Conservation (phyloP, 1,140 invertebrate genomes). For the Drosophila littoralis region DNA sequence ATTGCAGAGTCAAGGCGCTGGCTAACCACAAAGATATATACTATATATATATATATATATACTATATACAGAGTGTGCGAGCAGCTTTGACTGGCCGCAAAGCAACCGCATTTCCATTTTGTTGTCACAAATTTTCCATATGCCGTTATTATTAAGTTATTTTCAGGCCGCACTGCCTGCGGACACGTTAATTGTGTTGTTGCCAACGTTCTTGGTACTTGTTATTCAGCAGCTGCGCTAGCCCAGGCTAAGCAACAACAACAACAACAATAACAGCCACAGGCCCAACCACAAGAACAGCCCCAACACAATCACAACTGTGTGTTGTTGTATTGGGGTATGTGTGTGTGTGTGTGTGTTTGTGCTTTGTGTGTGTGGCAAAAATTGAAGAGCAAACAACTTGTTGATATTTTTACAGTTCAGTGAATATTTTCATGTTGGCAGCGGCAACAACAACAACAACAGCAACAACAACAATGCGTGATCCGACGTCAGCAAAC, state of each 20-base stretch:
- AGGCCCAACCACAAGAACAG: slow-evolving; percentile 6
- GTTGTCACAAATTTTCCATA: slow-evolving; percentile 71
- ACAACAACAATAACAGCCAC: slow-evolving; percentile 17
- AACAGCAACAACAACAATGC: slow-evolving; percentile 39
- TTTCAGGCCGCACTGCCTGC: slow-evolving; percentile 55
- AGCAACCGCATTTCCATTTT: slow-evolving; percentile 40
- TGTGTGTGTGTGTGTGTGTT: slow-evolving; percentile 25
- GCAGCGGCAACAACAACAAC: slow-evolving; percentile 23
- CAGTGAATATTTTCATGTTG: slow-evolving; percentile 72
- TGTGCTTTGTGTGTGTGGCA: slow-evolving; percentile 38
- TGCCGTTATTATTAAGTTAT: slow-evolving; percentile 78
- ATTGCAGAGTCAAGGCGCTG: slow-evolving; percentile 37
- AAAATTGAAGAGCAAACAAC: slow-evolving; percentile 77
- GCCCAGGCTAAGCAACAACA: slow-evolving; percentile 34
- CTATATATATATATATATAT: background rate
- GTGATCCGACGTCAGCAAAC: slow-evolving; percentile 66
- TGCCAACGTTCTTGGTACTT: slow-evolving; percentile 49
- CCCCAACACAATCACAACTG: slow-evolving; percentile 37
- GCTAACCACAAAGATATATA: slow-evolving; percentile 54
- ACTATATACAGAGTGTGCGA: background rate
- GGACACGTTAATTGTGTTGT: slow-evolving; percentile 73
- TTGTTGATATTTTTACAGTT: slow-evolving; percentile 83
- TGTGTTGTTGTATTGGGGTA: slow-evolving; percentile 16
- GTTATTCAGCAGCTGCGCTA: slow-evolving; percentile 65
- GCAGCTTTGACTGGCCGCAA: slow-evolving; percentile 22